Conservation (phyloP, 1,140 invertebrate species). For the Macrobrachium nipponense region DNA sequence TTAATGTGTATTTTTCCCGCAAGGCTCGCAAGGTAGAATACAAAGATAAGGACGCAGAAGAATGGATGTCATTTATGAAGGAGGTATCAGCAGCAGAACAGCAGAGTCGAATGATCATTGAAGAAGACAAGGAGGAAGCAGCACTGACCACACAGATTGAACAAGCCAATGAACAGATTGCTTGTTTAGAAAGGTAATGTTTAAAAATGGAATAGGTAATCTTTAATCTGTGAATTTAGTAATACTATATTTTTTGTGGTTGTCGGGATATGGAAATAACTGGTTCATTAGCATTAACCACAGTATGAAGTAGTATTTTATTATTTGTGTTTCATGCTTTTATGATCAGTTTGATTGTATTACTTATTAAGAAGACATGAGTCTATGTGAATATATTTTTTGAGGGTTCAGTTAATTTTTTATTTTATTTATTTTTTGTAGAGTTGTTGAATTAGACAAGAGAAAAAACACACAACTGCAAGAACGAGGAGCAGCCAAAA, state of each 20-base stretch:
- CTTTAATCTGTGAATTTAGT: neutral
- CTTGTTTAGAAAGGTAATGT: constrained; percentile 55
- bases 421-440: constrained; percentile 7
- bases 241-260: no score
- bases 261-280: no score
- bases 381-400: neutral
- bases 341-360: no score
- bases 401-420: neutral
- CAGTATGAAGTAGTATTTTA: no score
- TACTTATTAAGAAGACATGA: no score
- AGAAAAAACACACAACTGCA: constrained; percentile 42
- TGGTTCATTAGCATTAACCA: no score
- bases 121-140: constrained; percentile 61
- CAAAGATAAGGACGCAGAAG: constrained; percentile 60
- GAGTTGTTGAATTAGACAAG: constrained; percentile 50
- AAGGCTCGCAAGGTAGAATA: constrained; percentile 63
- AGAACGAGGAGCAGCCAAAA: constrained; percentile 18
- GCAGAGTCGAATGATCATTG: constrained; percentile 59
- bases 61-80: constrained; percentile 61
- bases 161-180: constrained; percentile 63
- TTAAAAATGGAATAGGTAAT: neutral
- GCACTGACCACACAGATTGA: constrained; percentile 57
- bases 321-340: no score
- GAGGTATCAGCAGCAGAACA: constrained; percentile 60
- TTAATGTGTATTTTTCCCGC: no score